Conservation (phyloP, 2,797 vertebrate genomes). For the Discoglossus pictus region DNA sequence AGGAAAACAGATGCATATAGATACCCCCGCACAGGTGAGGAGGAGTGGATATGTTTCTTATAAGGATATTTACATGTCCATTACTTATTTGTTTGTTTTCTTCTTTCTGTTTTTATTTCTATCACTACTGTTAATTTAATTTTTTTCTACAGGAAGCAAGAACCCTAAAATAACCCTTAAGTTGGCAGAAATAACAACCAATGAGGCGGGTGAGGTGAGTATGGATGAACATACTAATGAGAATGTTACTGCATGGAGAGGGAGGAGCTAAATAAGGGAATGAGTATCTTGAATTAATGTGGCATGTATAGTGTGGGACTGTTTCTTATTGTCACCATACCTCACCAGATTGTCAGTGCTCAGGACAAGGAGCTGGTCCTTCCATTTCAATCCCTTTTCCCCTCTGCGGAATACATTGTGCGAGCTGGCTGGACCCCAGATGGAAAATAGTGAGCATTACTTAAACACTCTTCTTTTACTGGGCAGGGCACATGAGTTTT, state of each 20-base stretch:
- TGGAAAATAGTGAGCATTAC: slow-evolving; percentile 85
- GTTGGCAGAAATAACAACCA: slow-evolving; percentile 86
- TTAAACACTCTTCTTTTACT: background rate
- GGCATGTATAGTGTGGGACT: background rate
- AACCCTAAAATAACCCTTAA: slow-evolving; percentile 93
- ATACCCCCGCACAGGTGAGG: slow-evolving; percentile 91
- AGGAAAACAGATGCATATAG: slow-evolving; percentile 94
- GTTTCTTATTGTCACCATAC: too few relatives aligned
- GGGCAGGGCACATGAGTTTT: too few relatives aligned
- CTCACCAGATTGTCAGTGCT: slow-evolving; percentile 77
- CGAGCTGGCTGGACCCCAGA: slow-evolving; percentile 94
- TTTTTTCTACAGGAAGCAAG: slow-evolving; percentile 83
- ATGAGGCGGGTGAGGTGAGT: slow-evolving; percentile 85
- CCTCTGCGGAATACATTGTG: slow-evolving; percentile 90
- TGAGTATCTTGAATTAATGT: too few relatives aligned
- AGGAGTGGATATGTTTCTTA: too few relatives aligned
- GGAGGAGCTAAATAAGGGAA: too few relatives aligned
- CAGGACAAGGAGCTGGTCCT: slow-evolving; percentile 89
- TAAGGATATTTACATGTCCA: too few relatives aligned
- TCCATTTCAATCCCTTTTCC: slow-evolving; percentile 85
- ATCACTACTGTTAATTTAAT: background rate
- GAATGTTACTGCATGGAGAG: too few relatives aligned
- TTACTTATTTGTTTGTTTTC: background rate
- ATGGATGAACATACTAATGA: too few relatives aligned
- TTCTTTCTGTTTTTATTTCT: background rate